These are phyloP conservation scores for Osmerus eperlanus DNA, from an alignment of 2,113 vertebrate genomes.

Conservation along the genomic window DNA sequence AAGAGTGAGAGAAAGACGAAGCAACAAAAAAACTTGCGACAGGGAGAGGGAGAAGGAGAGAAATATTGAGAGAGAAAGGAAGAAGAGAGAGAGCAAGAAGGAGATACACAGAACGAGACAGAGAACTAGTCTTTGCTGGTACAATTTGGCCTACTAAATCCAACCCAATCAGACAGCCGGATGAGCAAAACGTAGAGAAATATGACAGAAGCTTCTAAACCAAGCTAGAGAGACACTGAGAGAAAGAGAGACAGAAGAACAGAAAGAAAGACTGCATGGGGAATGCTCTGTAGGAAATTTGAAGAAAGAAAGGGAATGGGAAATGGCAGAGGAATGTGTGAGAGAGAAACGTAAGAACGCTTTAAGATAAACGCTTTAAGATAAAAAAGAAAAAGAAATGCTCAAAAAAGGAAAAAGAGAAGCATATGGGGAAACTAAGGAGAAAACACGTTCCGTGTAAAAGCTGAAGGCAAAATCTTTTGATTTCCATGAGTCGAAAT, in stretches of 20 bases:
- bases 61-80: constrained; percentile 15
- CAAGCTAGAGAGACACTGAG: not conserved
- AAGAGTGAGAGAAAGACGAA: not conserved
- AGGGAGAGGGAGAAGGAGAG: constrained; percentile 7
- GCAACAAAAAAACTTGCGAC: not conserved
- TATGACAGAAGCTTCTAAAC: not conserved
- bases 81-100: constrained; percentile 18
- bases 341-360: constrained; percentile 8
- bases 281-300: not conserved
- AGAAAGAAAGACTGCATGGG: not conserved
- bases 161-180: no score
- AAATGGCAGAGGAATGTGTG: constrained; percentile 1
- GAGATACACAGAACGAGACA: constrained; percentile 13
- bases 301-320: constrained; percentile 13
- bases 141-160: not conserved
- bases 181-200: no score
- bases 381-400: not conserved
- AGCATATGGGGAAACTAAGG: not conserved
- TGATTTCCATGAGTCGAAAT: not conserved
- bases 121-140: not conserved
- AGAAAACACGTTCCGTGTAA: not conserved
- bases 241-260: not conserved
- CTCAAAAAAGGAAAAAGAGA: constrained; percentile 4
- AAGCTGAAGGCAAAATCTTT: not conserved
- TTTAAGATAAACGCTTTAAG: constrained; percentile 6